These are phyloP conservation scores for Mechanitis messenoides DNA, from an alignment of 2,888 invertebrate genomes.

Conservation along the genomic window DNA sequence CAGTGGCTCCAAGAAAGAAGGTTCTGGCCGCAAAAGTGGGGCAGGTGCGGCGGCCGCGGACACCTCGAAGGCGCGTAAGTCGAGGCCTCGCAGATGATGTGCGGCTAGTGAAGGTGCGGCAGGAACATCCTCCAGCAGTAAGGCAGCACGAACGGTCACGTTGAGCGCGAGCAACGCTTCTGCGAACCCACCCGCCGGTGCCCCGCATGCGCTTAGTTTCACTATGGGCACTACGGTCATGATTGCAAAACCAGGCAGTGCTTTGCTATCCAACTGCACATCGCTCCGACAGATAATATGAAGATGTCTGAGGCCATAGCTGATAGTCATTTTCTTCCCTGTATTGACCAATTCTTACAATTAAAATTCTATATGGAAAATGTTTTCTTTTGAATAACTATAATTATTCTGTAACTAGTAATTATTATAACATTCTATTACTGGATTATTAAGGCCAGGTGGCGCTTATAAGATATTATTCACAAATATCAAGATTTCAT, in stretches of 20 bases:
- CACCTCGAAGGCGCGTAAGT: constrained; percentile 15
- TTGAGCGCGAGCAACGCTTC: constrained; percentile 25
- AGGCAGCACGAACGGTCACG: constrained; percentile 69
- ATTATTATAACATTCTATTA: too few species aligned
- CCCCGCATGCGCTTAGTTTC: constrained; percentile 27
- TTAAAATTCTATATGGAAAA: too few species aligned
- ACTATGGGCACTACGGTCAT: constrained; percentile 19
- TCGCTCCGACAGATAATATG: constrained; percentile 23
- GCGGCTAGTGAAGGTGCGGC: constrained; percentile 77
- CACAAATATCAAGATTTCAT: too few species aligned
- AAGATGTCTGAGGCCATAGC: constrained; percentile 18
- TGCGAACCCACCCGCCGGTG: constrained; percentile 28
- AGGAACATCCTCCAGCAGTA: constrained; percentile 78
- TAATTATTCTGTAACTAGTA: too few species aligned
- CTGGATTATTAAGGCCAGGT: too few species aligned
- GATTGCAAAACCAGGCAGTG: constrained; percentile 28
- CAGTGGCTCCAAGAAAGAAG: constrained; percentile 16
- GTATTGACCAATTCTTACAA: neutral
- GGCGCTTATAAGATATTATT: too few species aligned
- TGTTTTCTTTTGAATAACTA: too few species aligned
- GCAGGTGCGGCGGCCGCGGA: neutral
- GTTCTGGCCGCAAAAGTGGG: neutral
- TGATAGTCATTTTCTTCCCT: constrained; percentile 21
- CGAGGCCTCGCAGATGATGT: constrained; percentile 71
- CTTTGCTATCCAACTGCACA: constrained; percentile 25